Percentiles rank a stretch among this genome's conserved stretches.
These are phyloP conservation scores for Alectura lathami DNA, from an alignment of 2,113 vertebrate species.

Conservation along the genomic window DNA sequence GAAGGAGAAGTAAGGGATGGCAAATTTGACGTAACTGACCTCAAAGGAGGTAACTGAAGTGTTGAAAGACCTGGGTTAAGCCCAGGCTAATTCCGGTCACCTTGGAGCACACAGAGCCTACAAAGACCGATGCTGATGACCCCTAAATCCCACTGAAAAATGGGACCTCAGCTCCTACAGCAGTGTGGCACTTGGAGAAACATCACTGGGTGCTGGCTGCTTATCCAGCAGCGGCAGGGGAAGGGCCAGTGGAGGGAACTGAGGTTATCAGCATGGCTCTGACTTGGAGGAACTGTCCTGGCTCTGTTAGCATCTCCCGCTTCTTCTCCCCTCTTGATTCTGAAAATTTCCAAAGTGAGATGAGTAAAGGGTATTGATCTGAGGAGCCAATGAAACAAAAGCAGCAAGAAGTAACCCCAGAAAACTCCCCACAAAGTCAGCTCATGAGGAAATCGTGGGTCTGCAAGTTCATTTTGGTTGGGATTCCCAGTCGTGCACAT, in stretches of 20 bases:
- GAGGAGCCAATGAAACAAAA: not conserved
- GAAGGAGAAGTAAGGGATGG: not conserved
- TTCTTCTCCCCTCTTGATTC: not conserved
- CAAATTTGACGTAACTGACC: not conserved
- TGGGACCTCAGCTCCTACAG: not conserved
- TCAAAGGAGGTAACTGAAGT: not conserved
- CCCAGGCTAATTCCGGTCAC: not conserved
- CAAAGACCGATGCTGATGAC: not conserved
- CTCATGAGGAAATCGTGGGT: conserved; percentile 15
- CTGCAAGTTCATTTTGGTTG: conserved; percentile 24
- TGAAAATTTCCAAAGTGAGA: not conserved
- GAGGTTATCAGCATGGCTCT: not conserved
- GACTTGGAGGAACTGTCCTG: not conserved
- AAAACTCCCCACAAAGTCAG: not conserved
- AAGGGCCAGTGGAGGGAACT: not conserved
- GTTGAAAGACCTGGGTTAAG: not conserved
- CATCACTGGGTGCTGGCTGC: accelerated
- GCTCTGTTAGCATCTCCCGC: not conserved
- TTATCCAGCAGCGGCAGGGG: not conserved
- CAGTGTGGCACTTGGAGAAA: not conserved
- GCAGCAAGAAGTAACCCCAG: not conserved
- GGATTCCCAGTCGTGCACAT: conserved; percentile 16
- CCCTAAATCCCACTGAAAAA: not conserved
- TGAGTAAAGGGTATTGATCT: not conserved
- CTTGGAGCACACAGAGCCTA: not conserved